Base-by-base conservation (phyloP, 1,140 invertebrate genomes). In the Diuraphis noxia region DNA sequence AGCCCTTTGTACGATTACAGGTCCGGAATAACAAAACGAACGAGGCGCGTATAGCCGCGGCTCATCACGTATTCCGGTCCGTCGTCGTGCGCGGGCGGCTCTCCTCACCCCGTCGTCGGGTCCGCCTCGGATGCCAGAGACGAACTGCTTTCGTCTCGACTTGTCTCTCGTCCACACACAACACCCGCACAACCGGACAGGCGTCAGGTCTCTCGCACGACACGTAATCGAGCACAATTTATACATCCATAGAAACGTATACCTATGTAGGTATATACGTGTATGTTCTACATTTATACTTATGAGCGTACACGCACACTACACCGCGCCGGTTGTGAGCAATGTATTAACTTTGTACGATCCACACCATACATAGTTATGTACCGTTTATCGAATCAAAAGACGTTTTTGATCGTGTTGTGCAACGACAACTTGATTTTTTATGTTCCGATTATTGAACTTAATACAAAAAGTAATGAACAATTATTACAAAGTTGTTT, bases 51-150 rank as follows among this genome's bases (percentile, higher is more conserved):
- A n/a, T n/a, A 17, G 21, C 40, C 25, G 19, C 40, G 56, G 41
- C 88, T 90, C 88, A 90, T 90, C 88, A 90, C 72, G 88, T 90
- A 90, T 90, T 90, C 88, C n/a, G 63, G 63, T 46, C 40, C 88
- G 52, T 86, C 86, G n/a, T 72, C 56, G 56, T 72, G 23, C 38
- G 56, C n/a, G 63, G n/a, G 34, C 63, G 25, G 23, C 23, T 38
- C 79, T 4, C 21, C 36, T 25, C 79, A 36, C 21, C 36, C 9
- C 36, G 3, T 34, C n/a, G 10, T 81, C 34, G 23, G 56, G 6
- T 13, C 36, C 23, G 79, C 34, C 3, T 21, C 46, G 2, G 63
- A 5, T n/a, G n/a, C 13, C 63, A 77, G 23, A 81, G 36, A 38
- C 79, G 38, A 72, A n/a, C 30, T 17, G 56, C 30, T 72, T 72